Evolutionary conservation across 2,797 vertebrate genomes (phyloP), one percentile per base, ranked within the genome.

Genomic region (Alcedo quadribrachys): DNA sequence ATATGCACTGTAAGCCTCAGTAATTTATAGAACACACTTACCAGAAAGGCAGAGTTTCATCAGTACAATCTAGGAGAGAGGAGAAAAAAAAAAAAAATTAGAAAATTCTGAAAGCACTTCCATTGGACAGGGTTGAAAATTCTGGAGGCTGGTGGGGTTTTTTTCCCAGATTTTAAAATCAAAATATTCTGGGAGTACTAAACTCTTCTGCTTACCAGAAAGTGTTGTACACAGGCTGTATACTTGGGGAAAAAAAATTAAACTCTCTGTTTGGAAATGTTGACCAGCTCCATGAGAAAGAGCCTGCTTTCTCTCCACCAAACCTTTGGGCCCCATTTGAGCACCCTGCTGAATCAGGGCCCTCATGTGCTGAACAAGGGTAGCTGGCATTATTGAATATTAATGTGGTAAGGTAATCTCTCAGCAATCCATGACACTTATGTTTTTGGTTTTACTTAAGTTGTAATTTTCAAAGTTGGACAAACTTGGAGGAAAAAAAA

Each of bases 391-490:
- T 87, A 81, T 32, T 85, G 90, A 89, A 90, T 88, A 92, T 91
- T 78, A 96, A 89, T 79, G 79, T 48, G 94, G 92, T 94, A 96
- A 85, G 89, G 86, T 96, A 96, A 96, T 95, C 66, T 89, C 88
- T 83, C 89, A 89, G 76, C 14, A 0, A 94, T 94, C 85, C 90
- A 94, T 46, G 92, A 93, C 81, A 92, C 84, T 95, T 93, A 92
- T 83, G 94, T 60, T 94, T 93, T 92, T 85, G 95, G 95, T 96
- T 96, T 95, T 96, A 95, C 73, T 94, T 63, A 94, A 87, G 76
- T 70, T 92, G 80, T 94, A 94, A 96, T 96, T 96, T 96, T 89
- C 81, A 81, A 87, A 94, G 86, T 70, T 95, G 93, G 95, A 92
- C 55, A 87, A 89, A 60, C 66, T 85, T 43, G 67, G 92, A 90